A percentile compares a stretch with the other conserved stretches of the same genome.
Conservation (phyloP, 2,797 vertebrate species). For the Margarornis squamiger region DNA sequence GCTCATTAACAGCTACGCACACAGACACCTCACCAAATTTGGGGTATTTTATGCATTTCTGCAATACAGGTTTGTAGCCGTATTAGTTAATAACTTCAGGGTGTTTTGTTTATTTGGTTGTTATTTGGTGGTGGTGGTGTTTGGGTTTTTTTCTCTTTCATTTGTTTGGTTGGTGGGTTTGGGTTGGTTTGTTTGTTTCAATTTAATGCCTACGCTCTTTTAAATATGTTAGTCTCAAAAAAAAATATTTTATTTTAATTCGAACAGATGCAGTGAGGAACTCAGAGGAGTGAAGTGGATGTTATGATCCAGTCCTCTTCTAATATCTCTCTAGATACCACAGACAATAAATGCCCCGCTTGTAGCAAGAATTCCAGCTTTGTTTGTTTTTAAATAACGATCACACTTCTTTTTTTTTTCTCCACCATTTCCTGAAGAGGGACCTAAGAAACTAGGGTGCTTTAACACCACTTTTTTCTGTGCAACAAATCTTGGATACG, state of each 20-base stretch:
- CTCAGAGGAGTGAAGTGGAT: neutral
- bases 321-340: neutral
- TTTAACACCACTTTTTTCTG: neutral
- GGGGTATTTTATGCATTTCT: neutral
- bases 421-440: neutral
- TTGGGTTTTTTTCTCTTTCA: neutral
- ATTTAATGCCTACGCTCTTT: neutral
- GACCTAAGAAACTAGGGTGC: neutral
- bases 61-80: neutral
- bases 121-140: neutral
- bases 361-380: neutral
- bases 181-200: fast-evolving
- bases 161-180: neutral
- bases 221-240: neutral
- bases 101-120: neutral
- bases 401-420: too few relatives aligned
- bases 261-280: neutral
- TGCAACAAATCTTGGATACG: neutral
- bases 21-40: neutral
- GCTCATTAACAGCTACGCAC: neutral
- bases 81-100: neutral
- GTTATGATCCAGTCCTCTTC: neutral
- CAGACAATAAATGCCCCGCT: neutral
- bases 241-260: neutral
- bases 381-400: neutral